phyloP scores from a whole-genome alignment of 2,888 invertebrate genomes.

The Mycogona germanica region DNA sequence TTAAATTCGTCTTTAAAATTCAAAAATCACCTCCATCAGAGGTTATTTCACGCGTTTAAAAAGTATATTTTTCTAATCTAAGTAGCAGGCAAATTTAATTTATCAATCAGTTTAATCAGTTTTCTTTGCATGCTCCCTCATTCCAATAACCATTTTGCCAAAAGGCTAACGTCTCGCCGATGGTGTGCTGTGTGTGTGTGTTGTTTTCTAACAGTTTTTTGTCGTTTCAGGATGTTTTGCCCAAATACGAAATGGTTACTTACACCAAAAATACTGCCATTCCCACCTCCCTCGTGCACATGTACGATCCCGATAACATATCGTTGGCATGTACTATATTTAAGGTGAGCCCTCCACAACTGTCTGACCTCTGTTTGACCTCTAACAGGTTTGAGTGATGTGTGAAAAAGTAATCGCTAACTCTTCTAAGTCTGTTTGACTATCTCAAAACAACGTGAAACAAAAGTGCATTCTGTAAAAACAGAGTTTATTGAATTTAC shows the following conservation, averaged over 20 bases:
- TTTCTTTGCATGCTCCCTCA: too few species aligned
- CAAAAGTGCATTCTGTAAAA: too few species aligned
- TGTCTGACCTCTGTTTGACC: conserved; percentile 15
- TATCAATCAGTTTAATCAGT: too few species aligned
- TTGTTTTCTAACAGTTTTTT: background rate
- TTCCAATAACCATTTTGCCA: too few species aligned
- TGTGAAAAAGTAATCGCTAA: background rate
- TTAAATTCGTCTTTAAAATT: too few species aligned
- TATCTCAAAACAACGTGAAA: too few species aligned
- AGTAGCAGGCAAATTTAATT: background rate
- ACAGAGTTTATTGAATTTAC: too few species aligned
- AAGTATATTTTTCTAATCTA: background rate
- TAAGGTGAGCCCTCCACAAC: conserved; percentile 50
- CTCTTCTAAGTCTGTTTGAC: too few species aligned
- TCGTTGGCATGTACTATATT: conserved; percentile 80
- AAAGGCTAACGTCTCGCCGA: too few species aligned
- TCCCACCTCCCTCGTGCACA: conserved; percentile 83
- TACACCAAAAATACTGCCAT: conserved; percentile 79
- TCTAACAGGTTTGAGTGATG: background rate
- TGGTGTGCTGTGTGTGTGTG: too few species aligned
- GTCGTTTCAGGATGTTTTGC: conserved; percentile 42
- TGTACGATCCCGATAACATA: conserved; percentile 90
- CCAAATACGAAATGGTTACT: conserved; percentile 85
- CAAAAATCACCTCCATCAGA: too few species aligned
- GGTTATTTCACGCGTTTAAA: too few species aligned